phyloP scores from a whole-genome alignment of 2,113 vertebrate genomes.

The Dipodomys spectabilis region DNA sequence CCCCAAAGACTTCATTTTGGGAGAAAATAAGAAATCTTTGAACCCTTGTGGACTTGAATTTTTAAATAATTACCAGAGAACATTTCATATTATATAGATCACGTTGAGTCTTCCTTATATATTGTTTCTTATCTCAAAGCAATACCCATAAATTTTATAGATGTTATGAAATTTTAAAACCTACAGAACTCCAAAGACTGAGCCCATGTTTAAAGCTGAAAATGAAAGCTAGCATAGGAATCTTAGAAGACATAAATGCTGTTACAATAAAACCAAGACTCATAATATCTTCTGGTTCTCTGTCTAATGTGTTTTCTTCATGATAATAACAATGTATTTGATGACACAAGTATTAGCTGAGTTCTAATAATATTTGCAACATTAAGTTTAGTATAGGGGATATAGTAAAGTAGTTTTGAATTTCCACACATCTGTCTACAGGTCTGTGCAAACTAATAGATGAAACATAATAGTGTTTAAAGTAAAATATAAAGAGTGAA shows the following conservation, averaged over 20 bases:
- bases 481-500: neutral
- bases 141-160: neutral
- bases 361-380: neutral
- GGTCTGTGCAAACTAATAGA: neutral
- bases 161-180: neutral
- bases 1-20: constrained; percentile 18
- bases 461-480: neutral
- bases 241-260: neutral
- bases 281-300: neutral
- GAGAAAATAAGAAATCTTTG: neutral
- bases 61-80: neutral
- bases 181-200: neutral
- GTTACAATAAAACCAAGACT: neutral
- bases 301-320: neutral
- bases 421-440: neutral
- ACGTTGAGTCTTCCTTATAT: neutral
- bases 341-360: neutral
- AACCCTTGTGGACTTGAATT: neutral
- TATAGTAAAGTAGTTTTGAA: neutral
- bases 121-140: neutral
- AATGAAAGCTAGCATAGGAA: neutral
- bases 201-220: neutral
- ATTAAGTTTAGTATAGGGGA: neutral
- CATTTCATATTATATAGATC: constrained; percentile 10
- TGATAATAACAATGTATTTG: neutral